Evolutionary conservation across 2,797 vertebrate genomes (phyloP).

Genomic region (Paguma larvata): DNA sequence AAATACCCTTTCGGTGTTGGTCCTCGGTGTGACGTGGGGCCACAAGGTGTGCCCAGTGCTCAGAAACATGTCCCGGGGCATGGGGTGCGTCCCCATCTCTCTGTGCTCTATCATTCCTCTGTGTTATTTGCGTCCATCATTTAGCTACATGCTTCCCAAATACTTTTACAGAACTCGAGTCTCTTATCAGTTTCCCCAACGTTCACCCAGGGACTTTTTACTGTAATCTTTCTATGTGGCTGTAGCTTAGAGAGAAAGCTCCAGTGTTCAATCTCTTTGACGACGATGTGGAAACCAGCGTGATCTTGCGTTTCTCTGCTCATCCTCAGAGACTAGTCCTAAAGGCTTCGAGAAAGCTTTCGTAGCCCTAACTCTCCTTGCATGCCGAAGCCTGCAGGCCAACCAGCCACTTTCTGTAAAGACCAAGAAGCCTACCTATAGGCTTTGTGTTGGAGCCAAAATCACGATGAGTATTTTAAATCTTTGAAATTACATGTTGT

Average conservation of each 20-base stretch:
- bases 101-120: not conserved
- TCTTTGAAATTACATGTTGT: not conserved
- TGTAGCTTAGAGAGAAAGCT: not conserved
- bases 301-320: not conserved
- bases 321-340: not conserved
- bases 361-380: not conserved
- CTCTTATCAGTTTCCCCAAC: slow-evolving; percentile 10
- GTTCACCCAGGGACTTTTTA: not conserved
- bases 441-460: not conserved
- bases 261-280: not conserved
- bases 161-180: not conserved
- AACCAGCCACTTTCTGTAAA: not conserved
- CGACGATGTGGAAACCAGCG: accelerated
- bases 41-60: not conserved
- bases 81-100: accelerated
- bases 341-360: not conserved
- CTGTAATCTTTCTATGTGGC: not conserved
- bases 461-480: not conserved
- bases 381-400: not conserved
- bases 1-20: not conserved
- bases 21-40: not conserved
- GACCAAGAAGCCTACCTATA: not conserved
- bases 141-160: not conserved
- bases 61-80: not conserved
- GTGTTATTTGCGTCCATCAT: not conserved